Evolutionary conservation across 2,888 invertebrate genomes (phyloP).

Genomic region (Automeris io): DNA sequence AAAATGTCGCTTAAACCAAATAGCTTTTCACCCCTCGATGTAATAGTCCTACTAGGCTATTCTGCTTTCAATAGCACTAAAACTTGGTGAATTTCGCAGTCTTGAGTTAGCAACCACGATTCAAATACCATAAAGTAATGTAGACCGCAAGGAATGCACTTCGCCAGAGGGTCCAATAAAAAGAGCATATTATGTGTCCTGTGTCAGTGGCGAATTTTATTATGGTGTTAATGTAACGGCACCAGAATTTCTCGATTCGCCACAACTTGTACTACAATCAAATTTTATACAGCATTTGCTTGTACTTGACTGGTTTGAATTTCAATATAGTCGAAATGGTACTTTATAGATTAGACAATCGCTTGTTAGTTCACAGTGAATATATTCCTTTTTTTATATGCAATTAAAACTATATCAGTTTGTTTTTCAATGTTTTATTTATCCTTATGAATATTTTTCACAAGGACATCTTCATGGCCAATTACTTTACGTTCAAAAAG

Average conservation of each 20-base stretch:
- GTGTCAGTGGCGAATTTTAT: constrained; percentile 63
- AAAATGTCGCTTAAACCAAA: too few species aligned
- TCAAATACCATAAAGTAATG: constrained; percentile 34
- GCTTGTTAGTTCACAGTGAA: too few species aligned
- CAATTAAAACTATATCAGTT: too few species aligned
- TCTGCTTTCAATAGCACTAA: too few species aligned
- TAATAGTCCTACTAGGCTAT: too few species aligned
- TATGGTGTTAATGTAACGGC: constrained; percentile 59
- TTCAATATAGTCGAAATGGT: neutral
- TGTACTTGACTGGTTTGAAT: constrained; percentile 1
- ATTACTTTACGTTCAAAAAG: too few species aligned
- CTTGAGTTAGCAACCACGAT: constrained; percentile 24
- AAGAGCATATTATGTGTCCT: constrained; percentile 67
- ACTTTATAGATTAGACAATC: too few species aligned
- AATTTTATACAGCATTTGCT: constrained; percentile 26
- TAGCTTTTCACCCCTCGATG: too few species aligned
- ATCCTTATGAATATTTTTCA: too few species aligned
- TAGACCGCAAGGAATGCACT: constrained; percentile 50
- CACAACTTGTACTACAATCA: constrained; percentile 36
- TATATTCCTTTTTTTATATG: too few species aligned
- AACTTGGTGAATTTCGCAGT: constrained; percentile 6
- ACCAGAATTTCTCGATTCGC: constrained; percentile 15
- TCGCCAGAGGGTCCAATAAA: constrained; percentile 67
- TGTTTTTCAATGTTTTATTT: too few species aligned
- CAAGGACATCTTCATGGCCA: too few species aligned